A percentile compares a stretch with the other conserved stretches of the same genome.
Conservation (phyloP, 1,140 invertebrate species). For the Drosophila setifemur region DNA sequence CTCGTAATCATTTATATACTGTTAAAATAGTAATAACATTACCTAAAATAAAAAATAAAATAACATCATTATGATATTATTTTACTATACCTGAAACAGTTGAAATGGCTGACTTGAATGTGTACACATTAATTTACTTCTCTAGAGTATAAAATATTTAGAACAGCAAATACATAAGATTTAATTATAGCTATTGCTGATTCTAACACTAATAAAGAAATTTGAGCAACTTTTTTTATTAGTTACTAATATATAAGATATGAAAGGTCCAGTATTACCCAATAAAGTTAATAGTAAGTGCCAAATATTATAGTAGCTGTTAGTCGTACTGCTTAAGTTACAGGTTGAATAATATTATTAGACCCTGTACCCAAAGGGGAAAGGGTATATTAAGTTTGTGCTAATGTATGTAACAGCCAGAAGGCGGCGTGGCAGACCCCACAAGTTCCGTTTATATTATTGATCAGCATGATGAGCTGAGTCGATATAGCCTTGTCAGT, state of each 20-base stretch:
- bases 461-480: too few species aligned
- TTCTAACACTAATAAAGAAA: conserved; percentile 84
- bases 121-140: conserved; percentile 83
- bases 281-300: conserved; percentile 84
- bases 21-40: conserved; percentile 82
- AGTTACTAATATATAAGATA: conserved; percentile 76
- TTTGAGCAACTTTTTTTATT: conserved; percentile 83
- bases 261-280: conserved; percentile 36
- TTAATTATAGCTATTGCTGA: conserved; percentile 84
- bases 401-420: too few species aligned
- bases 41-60: conserved; percentile 82
- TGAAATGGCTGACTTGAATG: conserved; percentile 83
- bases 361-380: too few species aligned
- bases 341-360: conserved; percentile 86
- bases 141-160: conserved; percentile 83
- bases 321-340: conserved; percentile 86
- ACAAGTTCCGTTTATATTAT: too few species aligned
- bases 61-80: conserved; percentile 82
- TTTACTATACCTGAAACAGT: conserved; percentile 48
- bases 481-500: too few species aligned
- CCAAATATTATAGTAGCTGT: conserved; percentile 88
- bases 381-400: too few species aligned
- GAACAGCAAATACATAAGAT: conserved; percentile 84
- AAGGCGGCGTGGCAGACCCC: too few species aligned
- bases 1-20: conserved; percentile 86